phyloP scores from a whole-genome alignment of 2,888 invertebrate genomes.

The Trichopria drosophilae region DNA sequence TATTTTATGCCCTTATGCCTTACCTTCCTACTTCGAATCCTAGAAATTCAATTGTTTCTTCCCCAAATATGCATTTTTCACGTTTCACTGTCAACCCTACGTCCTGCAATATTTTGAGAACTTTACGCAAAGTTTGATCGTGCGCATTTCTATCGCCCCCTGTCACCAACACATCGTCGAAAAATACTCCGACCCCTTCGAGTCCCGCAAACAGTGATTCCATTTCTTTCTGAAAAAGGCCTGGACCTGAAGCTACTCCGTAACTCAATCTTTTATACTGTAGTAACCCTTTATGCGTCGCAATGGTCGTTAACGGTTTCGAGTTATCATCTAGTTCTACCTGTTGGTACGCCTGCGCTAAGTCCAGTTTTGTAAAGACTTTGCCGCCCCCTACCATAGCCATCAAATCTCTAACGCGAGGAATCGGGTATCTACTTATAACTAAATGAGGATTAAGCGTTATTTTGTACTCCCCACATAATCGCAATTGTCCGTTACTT shows the following conservation, averaged over 20 bases:
- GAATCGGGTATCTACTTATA: conserved; percentile 39
- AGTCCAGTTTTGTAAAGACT: conserved; percentile 43
- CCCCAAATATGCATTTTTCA: conserved; percentile 24
- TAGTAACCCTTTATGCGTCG: conserved; percentile 50
- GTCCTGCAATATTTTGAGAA: conserved; percentile 19
- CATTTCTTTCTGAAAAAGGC: conserved; percentile 45
- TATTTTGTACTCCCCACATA: conserved; percentile 49
- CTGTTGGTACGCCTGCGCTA: conserved; percentile 49
- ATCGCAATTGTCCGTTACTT: conserved; percentile 41
- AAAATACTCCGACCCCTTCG: conserved; percentile 47
- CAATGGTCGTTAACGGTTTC: conserved; percentile 39
- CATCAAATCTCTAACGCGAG: conserved; percentile 32
- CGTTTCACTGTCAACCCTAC: conserved; percentile 23
- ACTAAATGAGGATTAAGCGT: conserved; percentile 44
- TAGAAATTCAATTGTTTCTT: conserved; percentile 20
- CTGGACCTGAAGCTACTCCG: conserved; percentile 36
- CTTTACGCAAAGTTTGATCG: conserved; percentile 36
- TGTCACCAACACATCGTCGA: conserved; percentile 53
- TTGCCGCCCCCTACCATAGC: conserved; percentile 29
- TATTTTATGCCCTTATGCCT: conserved; percentile 24
- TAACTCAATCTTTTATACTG: conserved; percentile 28
- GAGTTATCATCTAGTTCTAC: conserved; percentile 43
- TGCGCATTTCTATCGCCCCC: conserved; percentile 42
- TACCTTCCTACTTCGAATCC: conserved; percentile 22
- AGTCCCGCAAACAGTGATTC: conserved; percentile 42